A percentile compares a stretch with the other conserved stretches of the same genome.
Evolutionary conservation across 2,797 vertebrate species (phyloP).

Genomic region (Sandelia bainsii): DNA sequence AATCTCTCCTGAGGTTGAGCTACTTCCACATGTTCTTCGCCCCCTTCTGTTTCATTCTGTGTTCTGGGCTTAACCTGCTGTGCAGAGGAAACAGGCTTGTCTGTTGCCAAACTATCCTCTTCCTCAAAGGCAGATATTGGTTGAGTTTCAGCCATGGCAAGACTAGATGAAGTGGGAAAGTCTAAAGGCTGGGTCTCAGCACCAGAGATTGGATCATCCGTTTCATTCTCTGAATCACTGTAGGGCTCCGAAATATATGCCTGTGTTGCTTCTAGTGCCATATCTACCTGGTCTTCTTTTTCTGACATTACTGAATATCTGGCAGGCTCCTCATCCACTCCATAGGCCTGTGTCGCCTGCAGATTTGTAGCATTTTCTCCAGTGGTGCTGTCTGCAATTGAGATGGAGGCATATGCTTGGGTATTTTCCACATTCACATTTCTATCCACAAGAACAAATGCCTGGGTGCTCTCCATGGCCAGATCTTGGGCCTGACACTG

Average conservation of each 20-base stretch:
- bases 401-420: slow-evolving; percentile 43
- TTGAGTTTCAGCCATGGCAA: slow-evolving; percentile 69
- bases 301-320: slow-evolving; percentile 12
- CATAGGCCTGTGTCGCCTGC: slow-evolving; percentile 66
- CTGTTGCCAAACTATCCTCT: slow-evolving; percentile 31
- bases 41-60: slow-evolving; percentile 23
- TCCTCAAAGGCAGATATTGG: slow-evolving; percentile 52
- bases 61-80: slow-evolving; percentile 4
- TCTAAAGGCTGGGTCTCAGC: slow-evolving; percentile 58
- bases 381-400: slow-evolving; percentile 15
- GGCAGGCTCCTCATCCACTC: slow-evolving; percentile 19
- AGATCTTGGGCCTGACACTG: slow-evolving; percentile 37
- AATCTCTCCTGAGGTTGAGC: slow-evolving; percentile 22
- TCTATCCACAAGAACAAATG: slow-evolving; percentile 41
- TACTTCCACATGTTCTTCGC: background rate
- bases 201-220: slow-evolving; percentile 27
- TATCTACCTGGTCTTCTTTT: slow-evolving; percentile 45
- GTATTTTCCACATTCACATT: slow-evolving; percentile 59
- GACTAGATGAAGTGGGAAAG: slow-evolving; percentile 9
- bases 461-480: slow-evolving; percentile 68
- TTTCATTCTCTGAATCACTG: slow-evolving; percentile 49
- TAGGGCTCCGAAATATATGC: slow-evolving; percentile 56
- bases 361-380: slow-evolving; percentile 55
- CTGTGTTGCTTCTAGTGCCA: slow-evolving; percentile 78
- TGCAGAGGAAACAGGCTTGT: slow-evolving; percentile 13